phyloP scores from a whole-genome alignment of 2,797 vertebrate genomes.

The Pangasius sanitwongsei region DNA sequence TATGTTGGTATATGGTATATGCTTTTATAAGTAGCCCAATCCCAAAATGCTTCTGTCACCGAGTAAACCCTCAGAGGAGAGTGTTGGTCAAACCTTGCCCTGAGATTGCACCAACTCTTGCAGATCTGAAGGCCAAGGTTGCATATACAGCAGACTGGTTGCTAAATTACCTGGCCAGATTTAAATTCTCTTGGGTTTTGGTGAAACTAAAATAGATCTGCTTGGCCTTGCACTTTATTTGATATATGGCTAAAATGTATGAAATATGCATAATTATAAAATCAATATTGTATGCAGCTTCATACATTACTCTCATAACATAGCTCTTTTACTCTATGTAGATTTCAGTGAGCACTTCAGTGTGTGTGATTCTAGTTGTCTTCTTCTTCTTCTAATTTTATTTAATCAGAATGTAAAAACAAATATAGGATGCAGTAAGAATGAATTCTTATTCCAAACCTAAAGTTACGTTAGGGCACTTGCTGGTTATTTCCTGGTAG shows the following conservation, averaged over 20 bases:
- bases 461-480: neutral
- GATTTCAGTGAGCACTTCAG: neutral
- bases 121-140: constrained; percentile 36
- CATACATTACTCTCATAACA: neutral
- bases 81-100: constrained; percentile 32
- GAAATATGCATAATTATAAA: constrained; percentile 9
- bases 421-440: neutral
- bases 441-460: neutral
- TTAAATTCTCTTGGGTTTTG: constrained; percentile 24
- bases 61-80: constrained; percentile 26
- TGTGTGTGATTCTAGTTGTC: neutral
- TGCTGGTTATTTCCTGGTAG: neutral
- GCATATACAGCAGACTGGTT: constrained; percentile 38
- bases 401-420: neutral
- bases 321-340: neutral
- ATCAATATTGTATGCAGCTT: constrained; percentile 16
- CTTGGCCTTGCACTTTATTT: constrained; percentile 21
- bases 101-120: constrained; percentile 42
- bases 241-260: constrained; percentile 9
- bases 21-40: constrained; percentile 17
- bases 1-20: constrained; percentile 11
- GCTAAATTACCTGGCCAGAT: constrained; percentile 39
- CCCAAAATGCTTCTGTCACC: constrained; percentile 34
- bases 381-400: neutral
- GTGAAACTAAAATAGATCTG: constrained; percentile 26